Conservation (phyloP, 2,888 invertebrate genomes). For the Drosophila seclusa region DNA sequence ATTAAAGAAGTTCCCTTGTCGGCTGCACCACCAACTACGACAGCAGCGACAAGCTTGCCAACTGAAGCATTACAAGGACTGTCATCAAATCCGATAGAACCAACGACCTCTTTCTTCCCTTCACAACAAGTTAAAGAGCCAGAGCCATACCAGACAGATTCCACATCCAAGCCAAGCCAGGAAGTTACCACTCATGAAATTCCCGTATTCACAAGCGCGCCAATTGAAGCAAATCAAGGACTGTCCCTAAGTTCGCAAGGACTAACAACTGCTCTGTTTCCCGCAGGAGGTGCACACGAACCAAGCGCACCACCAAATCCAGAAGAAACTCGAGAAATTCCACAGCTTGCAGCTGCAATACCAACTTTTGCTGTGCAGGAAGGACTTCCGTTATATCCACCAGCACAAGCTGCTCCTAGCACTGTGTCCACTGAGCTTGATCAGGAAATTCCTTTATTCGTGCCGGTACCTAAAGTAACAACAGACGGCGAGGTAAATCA, state of each 20-base stretch:
- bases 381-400: conserved; percentile 16
- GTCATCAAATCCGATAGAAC: conserved; percentile 14
- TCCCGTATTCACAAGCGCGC: not conserved
- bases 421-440: conserved; percentile 11
- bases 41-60: not conserved
- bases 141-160: not conserved
- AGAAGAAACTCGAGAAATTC: not conserved
- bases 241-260: not conserved
- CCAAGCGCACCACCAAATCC: not conserved
- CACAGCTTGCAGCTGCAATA: not conserved
- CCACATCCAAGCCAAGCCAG: not conserved
- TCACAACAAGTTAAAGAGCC: conserved; percentile 22
- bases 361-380: conserved; percentile 1
- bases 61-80: conserved; percentile 8
- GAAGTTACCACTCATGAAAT: conserved; percentile 9
- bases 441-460: conserved; percentile 43
- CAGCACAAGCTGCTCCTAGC: not conserved
- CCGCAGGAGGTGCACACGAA: conserved; percentile 3
- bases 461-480: conserved; percentile 53
- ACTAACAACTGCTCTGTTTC: conserved; percentile 15
- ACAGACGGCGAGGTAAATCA: conserved; percentile 1
- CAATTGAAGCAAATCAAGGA: not conserved
- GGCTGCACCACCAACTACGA: conserved; percentile 30
- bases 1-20: conserved; percentile 27
- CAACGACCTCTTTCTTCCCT: conserved; percentile 13